A percentile compares a stretch with the other conserved stretches of the same genome.
Conservation (phyloP, 2,888 invertebrate genomes). For the Orchestes rusci region DNA sequence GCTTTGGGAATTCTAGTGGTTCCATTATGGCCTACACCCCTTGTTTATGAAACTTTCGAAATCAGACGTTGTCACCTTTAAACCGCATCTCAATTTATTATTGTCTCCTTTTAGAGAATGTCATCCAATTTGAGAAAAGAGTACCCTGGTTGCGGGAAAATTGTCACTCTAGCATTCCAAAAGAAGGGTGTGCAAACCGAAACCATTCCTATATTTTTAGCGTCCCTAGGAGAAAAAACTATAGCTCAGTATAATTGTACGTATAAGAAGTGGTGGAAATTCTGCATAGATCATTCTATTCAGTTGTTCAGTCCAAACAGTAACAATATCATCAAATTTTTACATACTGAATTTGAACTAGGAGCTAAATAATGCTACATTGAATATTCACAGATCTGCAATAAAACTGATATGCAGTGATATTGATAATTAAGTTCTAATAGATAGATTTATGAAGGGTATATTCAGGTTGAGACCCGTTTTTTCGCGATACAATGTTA, state of each 20-base stretch:
- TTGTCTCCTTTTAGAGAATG: no score
- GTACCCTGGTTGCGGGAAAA: conserved; percentile 6
- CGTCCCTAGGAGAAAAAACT: neutral
- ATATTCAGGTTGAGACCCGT: conserved; percentile 2
- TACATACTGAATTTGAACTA: neutral
- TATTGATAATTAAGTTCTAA: neutral
- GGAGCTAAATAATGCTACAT: conserved; percentile 2
- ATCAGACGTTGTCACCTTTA: neutral
- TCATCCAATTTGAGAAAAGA: neutral
- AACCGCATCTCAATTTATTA: neutral
- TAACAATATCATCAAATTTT: neutral
- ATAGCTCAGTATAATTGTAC: conserved; percentile 4
- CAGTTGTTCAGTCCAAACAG: neutral
- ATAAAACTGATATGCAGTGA: neutral
- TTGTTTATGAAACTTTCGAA: neutral
- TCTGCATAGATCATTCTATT: neutral
- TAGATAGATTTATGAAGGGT: conserved; percentile 2
- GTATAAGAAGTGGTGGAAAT: conserved; percentile 3
- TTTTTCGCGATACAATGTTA: conserved; percentile 4
- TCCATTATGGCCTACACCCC: neutral
- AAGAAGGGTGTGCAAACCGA: neutral
- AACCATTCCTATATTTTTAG: neutral
- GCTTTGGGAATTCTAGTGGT: neutral
- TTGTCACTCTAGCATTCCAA: neutral
- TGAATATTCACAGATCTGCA: conserved; percentile 6